Base-by-base conservation (phyloP, 2,888 invertebrate genomes). In the Cosmia pyralina region DNA sequence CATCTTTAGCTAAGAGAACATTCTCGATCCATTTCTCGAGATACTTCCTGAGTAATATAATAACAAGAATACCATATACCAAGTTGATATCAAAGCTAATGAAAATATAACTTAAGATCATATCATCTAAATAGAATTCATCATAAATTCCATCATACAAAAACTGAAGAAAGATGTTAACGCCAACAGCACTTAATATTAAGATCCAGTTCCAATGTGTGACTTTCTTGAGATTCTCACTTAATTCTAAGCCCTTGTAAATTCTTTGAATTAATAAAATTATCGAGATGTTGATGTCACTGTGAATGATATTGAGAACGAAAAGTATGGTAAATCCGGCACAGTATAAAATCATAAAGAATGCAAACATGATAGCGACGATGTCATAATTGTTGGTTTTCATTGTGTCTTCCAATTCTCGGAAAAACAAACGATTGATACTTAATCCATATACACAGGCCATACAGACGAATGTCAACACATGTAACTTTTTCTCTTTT, bases 31-130 rank as follows among this genome's bases (percentile, higher is more conserved):
- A 82, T 59, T 79, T 44, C 8, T 59, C 71, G 4, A 75, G 50
- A 60, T 66, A 76, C 13, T 74, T 73, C 13, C 65, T 79, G 22
- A 85, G 17, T 38, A 85, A 38, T 10, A 52, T 55, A 28, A 85
- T 60, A 11, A 83, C 28, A 50, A 68, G 48, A 60, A 76, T 70
- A 15, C 63, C 63, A 57, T 76, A 76, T 55, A 66, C 57, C 22
- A 76, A 52, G 58, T 82, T 70, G 0, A 74, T 8, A 53, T 83
- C 83, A 19, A 85, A 71, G 1, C 38, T 44, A 6, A 74, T 55
- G 11, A 72, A 67, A 46, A 64, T 70, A 11, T 22, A 13, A 10
- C 72, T 50, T 7, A 79, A 48, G 3, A 72, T 8, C 1, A 60
- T 19, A 4, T 82, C 82, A 38, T 3, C 11, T 4, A 59, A 17